phyloP scores from a whole-genome alignment of 2,888 invertebrate genomes.

The Mystacides longicornis region DNA sequence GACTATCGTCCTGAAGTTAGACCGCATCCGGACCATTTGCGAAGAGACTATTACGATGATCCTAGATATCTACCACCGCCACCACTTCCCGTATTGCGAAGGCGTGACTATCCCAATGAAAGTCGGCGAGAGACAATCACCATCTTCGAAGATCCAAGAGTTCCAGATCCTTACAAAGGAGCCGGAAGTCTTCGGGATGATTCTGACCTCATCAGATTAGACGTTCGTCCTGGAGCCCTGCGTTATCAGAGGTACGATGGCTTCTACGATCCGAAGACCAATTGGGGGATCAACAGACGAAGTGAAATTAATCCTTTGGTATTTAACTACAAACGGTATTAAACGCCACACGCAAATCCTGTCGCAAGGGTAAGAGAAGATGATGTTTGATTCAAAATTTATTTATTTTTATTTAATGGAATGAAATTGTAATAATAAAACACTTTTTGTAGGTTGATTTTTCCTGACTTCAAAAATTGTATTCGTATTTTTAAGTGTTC shows the following conservation, averaged over 20 bases:
- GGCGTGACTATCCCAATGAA: conserved; percentile 30
- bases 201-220: conserved; percentile 36
- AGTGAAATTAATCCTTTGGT: conserved; percentile 48
- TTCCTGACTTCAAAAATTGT: no score
- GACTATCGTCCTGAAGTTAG: conserved; percentile 39
- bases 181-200: conserved; percentile 40
- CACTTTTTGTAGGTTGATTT: no score
- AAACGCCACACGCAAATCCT: no score
- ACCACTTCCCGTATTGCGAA: conserved; percentile 7
- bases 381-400: background rate
- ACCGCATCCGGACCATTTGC: conserved; percentile 18
- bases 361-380: no score
- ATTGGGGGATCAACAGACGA: conserved; percentile 36
- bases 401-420: background rate
- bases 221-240: conserved; percentile 42
- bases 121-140: conserved; percentile 46
- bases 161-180: conserved; percentile 39
- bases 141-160: conserved; percentile 47
- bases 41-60: conserved; percentile 19
- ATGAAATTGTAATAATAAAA: no score
- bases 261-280: conserved; percentile 36
- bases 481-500: no score
- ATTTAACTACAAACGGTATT: conserved; percentile 44
- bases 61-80: conserved; percentile 13
- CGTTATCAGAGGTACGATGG: conserved; percentile 44